These are phyloP conservation scores for Dunckerocampus dactyliophorus DNA, from an alignment of 2,113 vertebrate species.

Conservation along the genomic window DNA sequence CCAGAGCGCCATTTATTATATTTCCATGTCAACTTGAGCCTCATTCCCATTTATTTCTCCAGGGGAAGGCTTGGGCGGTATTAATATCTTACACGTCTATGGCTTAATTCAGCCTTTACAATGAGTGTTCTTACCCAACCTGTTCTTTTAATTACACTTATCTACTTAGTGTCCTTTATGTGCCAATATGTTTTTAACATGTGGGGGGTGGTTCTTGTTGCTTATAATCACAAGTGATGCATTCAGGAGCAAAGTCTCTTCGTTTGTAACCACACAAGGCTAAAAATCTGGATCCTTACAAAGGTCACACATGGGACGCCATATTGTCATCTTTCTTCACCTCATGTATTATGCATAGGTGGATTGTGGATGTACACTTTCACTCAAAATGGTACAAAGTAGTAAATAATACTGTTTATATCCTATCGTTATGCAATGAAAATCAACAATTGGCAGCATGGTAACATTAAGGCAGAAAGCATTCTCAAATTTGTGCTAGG, in stretches of 20 bases:
- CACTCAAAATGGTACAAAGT: not conserved
- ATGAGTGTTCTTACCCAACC: not conserved
- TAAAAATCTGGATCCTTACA: not conserved
- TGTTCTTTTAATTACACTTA: slow-evolving; percentile 9
- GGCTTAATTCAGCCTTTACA: slow-evolving; percentile 14
- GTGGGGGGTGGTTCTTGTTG: not conserved
- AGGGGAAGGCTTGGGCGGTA: not conserved
- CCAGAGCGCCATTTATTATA: slow-evolving; percentile 18
- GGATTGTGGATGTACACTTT: not conserved
- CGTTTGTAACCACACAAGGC: not conserved
- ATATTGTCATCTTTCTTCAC: not conserved
- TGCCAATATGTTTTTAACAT: slow-evolving; percentile 18
- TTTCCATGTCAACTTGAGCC: slow-evolving; percentile 12
- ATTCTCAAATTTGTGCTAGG: not conserved
- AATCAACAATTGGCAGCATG: slow-evolving; percentile 18
- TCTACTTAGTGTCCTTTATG: not conserved
- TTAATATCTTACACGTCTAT: slow-evolving; percentile 16
- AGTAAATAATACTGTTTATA: not conserved
- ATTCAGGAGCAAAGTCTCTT: not conserved
- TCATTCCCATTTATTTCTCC: slow-evolving; percentile 14
- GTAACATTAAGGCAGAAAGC: slow-evolving; percentile 5
- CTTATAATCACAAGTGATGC: not conserved
- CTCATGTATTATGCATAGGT: not conserved
- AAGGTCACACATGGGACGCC: not conserved
- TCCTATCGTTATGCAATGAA: too few species aligned